Evolutionary conservation across 2,113 vertebrate species (phyloP).

Genomic region (Spheniscus mendiculus): DNA sequence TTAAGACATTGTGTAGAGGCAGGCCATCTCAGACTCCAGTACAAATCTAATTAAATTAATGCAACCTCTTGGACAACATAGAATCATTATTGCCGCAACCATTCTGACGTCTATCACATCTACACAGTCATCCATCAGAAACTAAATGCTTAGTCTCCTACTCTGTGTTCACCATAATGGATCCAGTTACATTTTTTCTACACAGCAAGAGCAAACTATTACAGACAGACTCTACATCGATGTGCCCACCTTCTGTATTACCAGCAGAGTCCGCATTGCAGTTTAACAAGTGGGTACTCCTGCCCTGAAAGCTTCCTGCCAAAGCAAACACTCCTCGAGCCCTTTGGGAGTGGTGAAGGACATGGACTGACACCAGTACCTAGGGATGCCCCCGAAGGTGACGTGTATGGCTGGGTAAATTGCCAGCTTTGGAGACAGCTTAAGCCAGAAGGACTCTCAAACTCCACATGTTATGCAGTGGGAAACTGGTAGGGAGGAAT

Average conservation of each 20-base stretch:
- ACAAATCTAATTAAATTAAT: constrained; percentile 63
- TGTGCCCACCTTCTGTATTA: not conserved
- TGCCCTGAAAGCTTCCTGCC: not conserved
- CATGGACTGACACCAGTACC: not conserved
- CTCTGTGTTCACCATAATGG: not conserved
- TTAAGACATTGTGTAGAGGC: not conserved
- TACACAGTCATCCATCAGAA: constrained; percentile 19
- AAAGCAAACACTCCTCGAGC: accelerated
- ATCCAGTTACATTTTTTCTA: not conserved
- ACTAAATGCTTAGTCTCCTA: not conserved
- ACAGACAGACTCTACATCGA: not conserved
- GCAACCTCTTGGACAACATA: constrained; percentile 31
- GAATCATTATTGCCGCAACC: constrained; percentile 16
- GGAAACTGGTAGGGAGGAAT: not conserved
- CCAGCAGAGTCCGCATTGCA: not conserved
- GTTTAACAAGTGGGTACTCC: not conserved
- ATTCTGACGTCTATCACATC: constrained; percentile 30
- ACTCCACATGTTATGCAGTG: accelerated
- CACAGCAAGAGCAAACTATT: not conserved
- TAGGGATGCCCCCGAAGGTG: not conserved
- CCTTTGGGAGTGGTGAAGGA: not conserved
- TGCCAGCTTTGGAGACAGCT: not conserved
- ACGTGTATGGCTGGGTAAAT: not conserved
- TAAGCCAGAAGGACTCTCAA: not conserved
- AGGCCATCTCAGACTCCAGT: not conserved